Conservation (phyloP, 1,140 invertebrate species). For the Apolygus lucorum region DNA sequence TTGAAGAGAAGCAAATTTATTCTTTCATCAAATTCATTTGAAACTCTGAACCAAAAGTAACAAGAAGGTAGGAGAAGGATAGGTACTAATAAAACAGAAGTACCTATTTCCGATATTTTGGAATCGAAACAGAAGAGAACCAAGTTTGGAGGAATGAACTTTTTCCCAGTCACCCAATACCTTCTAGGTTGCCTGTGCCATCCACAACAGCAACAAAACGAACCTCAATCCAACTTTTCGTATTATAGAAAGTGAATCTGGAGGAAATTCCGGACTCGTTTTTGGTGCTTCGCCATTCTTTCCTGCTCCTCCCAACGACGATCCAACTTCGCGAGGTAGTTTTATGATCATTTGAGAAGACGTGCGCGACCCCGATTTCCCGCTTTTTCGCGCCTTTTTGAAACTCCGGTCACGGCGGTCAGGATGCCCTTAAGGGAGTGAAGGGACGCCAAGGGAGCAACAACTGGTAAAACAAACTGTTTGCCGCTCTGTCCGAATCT, state of each 20-base stretch:
- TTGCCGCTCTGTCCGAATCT: not conserved
- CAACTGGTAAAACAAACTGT: slow-evolving; percentile 9
- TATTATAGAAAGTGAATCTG: not conserved
- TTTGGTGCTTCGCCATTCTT: not conserved
- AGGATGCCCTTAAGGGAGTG: not conserved
- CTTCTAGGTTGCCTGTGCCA: too few species aligned
- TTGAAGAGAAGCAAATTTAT: too few species aligned
- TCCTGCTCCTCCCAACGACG: not conserved
- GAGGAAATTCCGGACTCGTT: not conserved
- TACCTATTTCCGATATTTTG: too few species aligned
- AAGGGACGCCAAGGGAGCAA: not conserved
- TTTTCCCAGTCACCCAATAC: too few species aligned
- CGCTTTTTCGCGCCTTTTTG: not conserved
- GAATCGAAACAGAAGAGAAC: too few species aligned
- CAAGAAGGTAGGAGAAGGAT: too few species aligned
- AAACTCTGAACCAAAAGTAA: too few species aligned
- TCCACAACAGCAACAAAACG: too few species aligned
- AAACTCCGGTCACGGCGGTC: not conserved
- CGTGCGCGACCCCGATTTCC: not conserved
- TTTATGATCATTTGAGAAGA: slow-evolving; percentile 1
- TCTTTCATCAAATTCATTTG: too few species aligned
- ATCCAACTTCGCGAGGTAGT: not conserved
- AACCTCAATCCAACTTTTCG: slow-evolving; percentile 13
- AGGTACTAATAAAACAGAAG: too few species aligned
- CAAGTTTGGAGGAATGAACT: too few species aligned